Evolutionary conservation across 2,797 vertebrate genomes (phyloP).

Genomic region (Macropodus opercularis): DNA sequence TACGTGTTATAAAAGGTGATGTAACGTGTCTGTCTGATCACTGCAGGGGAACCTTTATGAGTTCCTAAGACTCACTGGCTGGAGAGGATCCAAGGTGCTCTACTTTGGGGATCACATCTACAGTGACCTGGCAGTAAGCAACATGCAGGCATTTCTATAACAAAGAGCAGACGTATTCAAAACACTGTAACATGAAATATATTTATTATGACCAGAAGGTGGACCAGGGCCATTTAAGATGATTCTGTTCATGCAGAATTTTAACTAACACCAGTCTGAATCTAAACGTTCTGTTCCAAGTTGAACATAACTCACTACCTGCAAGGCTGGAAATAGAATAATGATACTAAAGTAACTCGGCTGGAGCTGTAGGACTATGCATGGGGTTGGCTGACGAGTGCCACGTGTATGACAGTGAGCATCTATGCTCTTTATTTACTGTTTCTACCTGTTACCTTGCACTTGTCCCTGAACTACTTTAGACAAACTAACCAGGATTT

Average conservation of each 20-base stretch:
- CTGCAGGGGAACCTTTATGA: constrained; percentile 96
- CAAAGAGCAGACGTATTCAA: constrained; percentile 11
- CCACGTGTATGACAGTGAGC: constrained; percentile 7
- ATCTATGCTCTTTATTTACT: constrained; percentile 12
- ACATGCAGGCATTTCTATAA: constrained; percentile 9
- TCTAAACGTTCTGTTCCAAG: constrained; percentile 10
- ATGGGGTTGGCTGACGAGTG: constrained; percentile 21
- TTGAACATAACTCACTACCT: background rate
- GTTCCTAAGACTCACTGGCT: constrained; percentile 97
- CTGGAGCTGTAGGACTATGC: constrained; percentile 8
- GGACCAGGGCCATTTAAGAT: constrained; percentile 16
- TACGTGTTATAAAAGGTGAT: background rate
- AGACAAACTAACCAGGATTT: constrained; percentile 8
- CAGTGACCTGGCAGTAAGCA: constrained; percentile 96
- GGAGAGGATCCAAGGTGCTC: constrained; percentile 96
- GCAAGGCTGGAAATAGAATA: constrained; percentile 1
- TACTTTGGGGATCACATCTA: constrained; percentile 99
- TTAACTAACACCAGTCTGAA: constrained; percentile 14
- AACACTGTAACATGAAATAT: constrained; percentile 7
- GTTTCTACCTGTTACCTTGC: constrained; percentile 24
- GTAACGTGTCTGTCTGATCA: constrained; percentile 38
- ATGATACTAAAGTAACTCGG: constrained; percentile 9
- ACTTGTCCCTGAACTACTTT: constrained; percentile 6
- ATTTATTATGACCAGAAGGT: constrained; percentile 1
- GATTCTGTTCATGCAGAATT: constrained; percentile 1